Percentiles rank a stretch among this genome's conserved stretches.
Evolutionary conservation across 2,113 vertebrate species (phyloP).

Genomic region (Paratilapia polleni): DNA sequence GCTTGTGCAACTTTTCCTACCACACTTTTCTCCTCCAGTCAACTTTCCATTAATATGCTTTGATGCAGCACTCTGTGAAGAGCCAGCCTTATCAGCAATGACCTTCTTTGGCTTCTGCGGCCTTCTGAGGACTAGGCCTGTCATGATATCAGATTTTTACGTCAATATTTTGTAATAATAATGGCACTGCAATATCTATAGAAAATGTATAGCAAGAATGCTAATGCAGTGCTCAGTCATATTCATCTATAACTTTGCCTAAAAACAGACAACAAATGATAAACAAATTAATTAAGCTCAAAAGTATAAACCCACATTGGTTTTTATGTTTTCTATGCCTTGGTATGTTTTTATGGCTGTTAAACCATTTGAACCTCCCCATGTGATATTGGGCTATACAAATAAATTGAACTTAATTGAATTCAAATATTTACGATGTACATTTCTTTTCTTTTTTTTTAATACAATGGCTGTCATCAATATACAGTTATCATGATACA

Average conservation of each 20-base stretch:
- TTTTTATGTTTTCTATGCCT: no score
- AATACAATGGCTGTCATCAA: background rate
- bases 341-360: no score
- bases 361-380: no score
- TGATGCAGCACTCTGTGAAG: background rate
- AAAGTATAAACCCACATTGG: background rate
- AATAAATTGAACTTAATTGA: no score
- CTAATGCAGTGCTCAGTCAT: background rate
- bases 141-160: background rate
- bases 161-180: no score
- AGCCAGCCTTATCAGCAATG: background rate
- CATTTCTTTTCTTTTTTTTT: background rate
- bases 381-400: no score
- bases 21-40: background rate
- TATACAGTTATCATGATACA: background rate
- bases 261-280: background rate
- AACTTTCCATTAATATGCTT: background rate
- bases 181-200: no score
- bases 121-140: background rate
- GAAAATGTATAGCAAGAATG: no score
- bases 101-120: background rate
- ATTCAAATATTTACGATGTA: no score
- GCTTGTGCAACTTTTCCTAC: background rate
- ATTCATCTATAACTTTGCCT: background rate
- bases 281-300: background rate